A percentile compares a stretch with the other conserved stretches of the same genome.
phyloP scores from a whole-genome alignment of 2,113 vertebrate genomes.

The Campylorhamphus procurvoides region DNA sequence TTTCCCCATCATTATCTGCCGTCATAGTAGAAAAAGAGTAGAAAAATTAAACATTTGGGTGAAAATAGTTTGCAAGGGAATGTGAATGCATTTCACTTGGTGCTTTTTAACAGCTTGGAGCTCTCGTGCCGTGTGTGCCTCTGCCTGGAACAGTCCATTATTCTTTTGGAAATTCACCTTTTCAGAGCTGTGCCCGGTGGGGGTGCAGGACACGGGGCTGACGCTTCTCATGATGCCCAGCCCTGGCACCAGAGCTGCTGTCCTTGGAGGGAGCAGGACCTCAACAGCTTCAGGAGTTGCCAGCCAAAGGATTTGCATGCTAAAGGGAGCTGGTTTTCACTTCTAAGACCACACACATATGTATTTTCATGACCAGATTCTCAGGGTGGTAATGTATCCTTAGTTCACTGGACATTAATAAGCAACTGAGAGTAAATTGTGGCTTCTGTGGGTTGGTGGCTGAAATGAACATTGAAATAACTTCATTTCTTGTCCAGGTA shows the following conservation, averaged over 20 bases:
- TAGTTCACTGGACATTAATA: not conserved
- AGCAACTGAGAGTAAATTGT: not conserved
- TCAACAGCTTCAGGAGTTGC: too few species aligned
- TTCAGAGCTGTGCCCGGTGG: too few species aligned
- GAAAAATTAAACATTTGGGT: conserved; percentile 49
- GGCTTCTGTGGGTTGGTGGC: not conserved
- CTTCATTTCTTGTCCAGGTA: not conserved
- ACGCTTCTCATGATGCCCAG: too few species aligned
- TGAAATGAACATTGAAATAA: not conserved
- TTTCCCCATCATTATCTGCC: conserved; percentile 61
- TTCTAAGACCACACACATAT: accelerated
- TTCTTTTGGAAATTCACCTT: too few species aligned
- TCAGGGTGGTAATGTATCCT: not conserved
- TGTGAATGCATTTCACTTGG: not conserved
- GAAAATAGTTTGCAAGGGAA: not conserved
- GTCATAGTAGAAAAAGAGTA: conserved; percentile 49
- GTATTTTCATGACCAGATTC: not conserved
- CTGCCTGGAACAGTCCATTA: too few species aligned
- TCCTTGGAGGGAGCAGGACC: too few species aligned
- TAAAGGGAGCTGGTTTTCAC: not conserved
- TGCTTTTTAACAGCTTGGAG: not conserved
- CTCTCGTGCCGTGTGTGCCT: too few species aligned
- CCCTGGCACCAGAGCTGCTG: too few species aligned
- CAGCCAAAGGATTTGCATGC: not conserved
- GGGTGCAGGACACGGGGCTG: too few species aligned